Evolutionary conservation across 2,888 invertebrate species (phyloP), one percentile per base, ranked within the genome.

Genomic region (Brenthis ino): DNA sequence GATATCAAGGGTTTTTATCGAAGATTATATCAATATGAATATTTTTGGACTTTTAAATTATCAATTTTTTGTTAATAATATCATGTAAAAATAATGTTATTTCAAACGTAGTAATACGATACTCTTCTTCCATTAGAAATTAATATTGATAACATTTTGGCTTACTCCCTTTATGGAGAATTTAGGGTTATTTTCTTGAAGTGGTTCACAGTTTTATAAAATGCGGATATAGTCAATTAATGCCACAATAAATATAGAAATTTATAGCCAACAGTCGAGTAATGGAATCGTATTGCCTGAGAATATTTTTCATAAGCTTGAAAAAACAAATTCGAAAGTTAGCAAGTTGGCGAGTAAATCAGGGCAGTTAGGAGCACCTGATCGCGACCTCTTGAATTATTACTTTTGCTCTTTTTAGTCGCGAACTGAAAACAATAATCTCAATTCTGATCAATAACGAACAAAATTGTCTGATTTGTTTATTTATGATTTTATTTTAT

Each of bases 301-400:
- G 63, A 66, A 71, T 73, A 69, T 73, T 73, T 74, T 72, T 74
- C 70, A 74, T 71, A 71, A 70, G 60, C 65, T 68, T 57, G 53
- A 68, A 69, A 72, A 74, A 71, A 74, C 70, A 70, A 72, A 76
- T 72, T 73, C 51, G 58, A 57, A 51, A 73, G 73, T 75, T 72
- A 69, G 71, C 77, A 77, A 79, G 76, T 78, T 77, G 75, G 72
- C 71, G 75, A 78, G 79, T 79, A 79, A 79, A 78, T 79, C 79
- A 78, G 75, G 68, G 78, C 79, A 77, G 77, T 79, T 79, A 77
- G 71, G 65, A 74, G 70, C 79, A 79, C 79, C 79, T 79, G 79
- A 79, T 77, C 76, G 68, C 77, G 72, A 76, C 76, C 78, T 77
- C 74, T 72, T 75, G 77, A 77, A 74, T 76, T 79, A 79, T 79